phyloP scores from a whole-genome alignment of 1,140 invertebrate genomes.

The Drosophila novamexicana region DNA sequence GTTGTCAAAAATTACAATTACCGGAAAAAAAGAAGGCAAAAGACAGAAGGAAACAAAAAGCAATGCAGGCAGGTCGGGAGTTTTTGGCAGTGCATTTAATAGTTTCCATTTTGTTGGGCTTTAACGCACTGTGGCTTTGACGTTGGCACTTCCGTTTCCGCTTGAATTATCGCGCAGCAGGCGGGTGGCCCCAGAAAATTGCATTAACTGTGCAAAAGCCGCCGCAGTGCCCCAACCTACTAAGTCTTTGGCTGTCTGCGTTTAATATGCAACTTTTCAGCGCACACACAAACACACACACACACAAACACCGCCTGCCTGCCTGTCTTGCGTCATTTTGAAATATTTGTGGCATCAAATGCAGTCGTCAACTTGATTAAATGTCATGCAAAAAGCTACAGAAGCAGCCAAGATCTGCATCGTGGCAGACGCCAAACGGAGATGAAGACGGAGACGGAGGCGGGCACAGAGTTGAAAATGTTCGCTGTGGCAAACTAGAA shows the following conservation, averaged over 20 bases:
- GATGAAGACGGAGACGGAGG: constrained; percentile 42
- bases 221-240: constrained; percentile 9
- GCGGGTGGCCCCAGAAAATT: constrained; percentile 69
- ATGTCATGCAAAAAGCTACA: constrained; percentile 82
- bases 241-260: constrained; percentile 60
- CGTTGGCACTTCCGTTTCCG: constrained; percentile 81
- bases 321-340: constrained; percentile 78
- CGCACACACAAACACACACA: constrained; percentile 42
- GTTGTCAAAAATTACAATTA: constrained; percentile 43
- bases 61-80: constrained; percentile 27
- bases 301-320: constrained; percentile 22
- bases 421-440: constrained; percentile 29
- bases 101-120: constrained; percentile 78
- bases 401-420: constrained; percentile 58
- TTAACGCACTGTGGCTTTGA: constrained; percentile 69
- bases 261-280: constrained; percentile 81
- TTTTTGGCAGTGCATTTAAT: constrained; percentile 74
- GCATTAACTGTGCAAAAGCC: constrained; percentile 80
- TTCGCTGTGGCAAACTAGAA: constrained; percentile 51
- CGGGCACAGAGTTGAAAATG: not conserved
- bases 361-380: constrained; percentile 83
- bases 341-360: constrained; percentile 83
- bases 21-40: constrained; percentile 9
- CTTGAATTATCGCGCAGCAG: constrained; percentile 80
- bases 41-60: not conserved